Conservation (phyloP, 2,888 invertebrate genomes). For the Drosophila stalkeri region DNA sequence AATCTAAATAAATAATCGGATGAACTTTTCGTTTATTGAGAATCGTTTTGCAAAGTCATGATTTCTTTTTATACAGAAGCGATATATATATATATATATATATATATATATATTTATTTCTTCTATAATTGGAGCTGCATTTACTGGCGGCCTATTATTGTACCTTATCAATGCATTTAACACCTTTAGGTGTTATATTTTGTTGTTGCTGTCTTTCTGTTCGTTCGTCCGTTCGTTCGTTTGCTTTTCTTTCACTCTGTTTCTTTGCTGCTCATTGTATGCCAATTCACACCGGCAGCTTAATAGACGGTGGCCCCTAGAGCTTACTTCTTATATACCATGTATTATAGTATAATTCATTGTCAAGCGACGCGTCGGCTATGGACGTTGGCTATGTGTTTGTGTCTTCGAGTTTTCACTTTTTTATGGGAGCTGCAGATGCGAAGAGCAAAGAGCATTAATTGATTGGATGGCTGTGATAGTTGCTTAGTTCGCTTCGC, state of each 20-base stretch:
- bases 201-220: slow-evolving; percentile 7
- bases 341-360: slow-evolving; percentile 58
- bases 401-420: slow-evolving; percentile 50
- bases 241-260: slow-evolving; percentile 15
- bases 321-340: slow-evolving; percentile 25
- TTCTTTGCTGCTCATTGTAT: slow-evolving; percentile 17
- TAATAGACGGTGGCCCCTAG: slow-evolving; percentile 10
- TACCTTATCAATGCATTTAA: slow-evolving; percentile 44
- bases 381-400: slow-evolving; percentile 23
- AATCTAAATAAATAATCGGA: slow-evolving; percentile 5
- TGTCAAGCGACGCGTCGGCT: slow-evolving; percentile 60
- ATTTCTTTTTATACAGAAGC: slow-evolving; percentile 16
- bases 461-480: slow-evolving; percentile 70
- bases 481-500: slow-evolving; percentile 56
- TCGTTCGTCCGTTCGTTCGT: background rate
- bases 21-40: slow-evolving; percentile 13
- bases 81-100: slow-evolving; percentile 1
- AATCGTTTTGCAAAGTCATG: background rate
- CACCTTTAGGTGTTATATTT: slow-evolving; percentile 25
- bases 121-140: slow-evolving; percentile 21
- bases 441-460: slow-evolving; percentile 69
- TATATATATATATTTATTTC: background rate
- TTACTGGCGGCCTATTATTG: slow-evolving; percentile 9
- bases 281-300: slow-evolving; percentile 40
- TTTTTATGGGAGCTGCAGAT: slow-evolving; percentile 43